Evolutionary conservation across 2,113 vertebrate genomes (phyloP), one percentile per base, ranked within the genome.

Genomic region (Cyanistes caeruleus): DNA sequence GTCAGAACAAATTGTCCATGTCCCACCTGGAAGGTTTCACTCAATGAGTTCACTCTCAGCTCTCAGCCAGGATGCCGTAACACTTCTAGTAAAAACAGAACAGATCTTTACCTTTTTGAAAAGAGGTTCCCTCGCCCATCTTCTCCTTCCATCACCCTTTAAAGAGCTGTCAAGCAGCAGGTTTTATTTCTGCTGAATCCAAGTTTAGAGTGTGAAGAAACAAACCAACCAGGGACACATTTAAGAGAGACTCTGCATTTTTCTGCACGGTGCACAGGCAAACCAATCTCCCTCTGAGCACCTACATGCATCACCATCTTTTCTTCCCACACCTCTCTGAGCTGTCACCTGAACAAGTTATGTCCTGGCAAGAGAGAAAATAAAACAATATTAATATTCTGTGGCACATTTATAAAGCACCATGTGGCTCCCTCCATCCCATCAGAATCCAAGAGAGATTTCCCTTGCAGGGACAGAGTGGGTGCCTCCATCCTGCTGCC

Each of bases 171-270:
- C 80, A 94, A 41, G 72, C 72, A 90, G 79, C 52, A 89, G 69
- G 73, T 84, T 77, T 94, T 94, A 82, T 87, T 96, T 96, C 75
- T 78, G 84, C 35, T 81, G 56, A 89, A 74, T 80, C 69, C 2
- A 10, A 84, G 84, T 87, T 87, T 67, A 75, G 73, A 52, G 68
- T 65, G 84, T 89, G 85, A 84, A 56, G 55, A 55, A 92, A 84
- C 55, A 87, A 89, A 87, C 25, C 46, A 62, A 30, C 20, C 35
- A 65, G 39, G 46, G 59, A 74, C 11, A 18, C 39, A 8, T 63
- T 35, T 37, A 69, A 62, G 75, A 69, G 58, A 59, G 79, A 79
- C 25, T 56, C 82, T 0, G 0, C 46, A 17, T 78, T 82, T 37
- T 90, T 68, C 5, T 6, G 46, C 60, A 48, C 7, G 9, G 14